These are phyloP conservation scores for Metellina segmentata DNA, from an alignment of 2,888 invertebrate genomes.

Conservation along the genomic window DNA sequence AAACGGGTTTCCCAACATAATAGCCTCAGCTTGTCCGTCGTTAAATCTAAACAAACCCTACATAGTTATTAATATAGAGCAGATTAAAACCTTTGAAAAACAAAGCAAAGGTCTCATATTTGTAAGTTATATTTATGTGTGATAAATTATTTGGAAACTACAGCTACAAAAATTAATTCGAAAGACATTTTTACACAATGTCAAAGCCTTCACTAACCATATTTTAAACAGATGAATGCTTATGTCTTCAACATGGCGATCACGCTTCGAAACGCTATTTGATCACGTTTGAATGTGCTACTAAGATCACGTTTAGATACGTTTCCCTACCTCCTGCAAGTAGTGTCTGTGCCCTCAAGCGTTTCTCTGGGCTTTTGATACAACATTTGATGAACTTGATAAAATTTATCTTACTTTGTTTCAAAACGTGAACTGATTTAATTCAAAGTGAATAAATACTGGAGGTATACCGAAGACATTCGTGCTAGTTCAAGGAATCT, in stretches of 20 bases:
- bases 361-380: neutral
- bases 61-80: too few species aligned
- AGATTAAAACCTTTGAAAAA: too few species aligned
- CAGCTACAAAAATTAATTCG: too few species aligned
- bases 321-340: conserved; percentile 7
- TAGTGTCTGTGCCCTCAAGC: conserved; percentile 17
- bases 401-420: conserved; percentile 8
- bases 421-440: conserved; percentile 7
- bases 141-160: too few species aligned
- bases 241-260: conserved; percentile 17
- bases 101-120: too few species aligned
- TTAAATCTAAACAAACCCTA: too few species aligned
- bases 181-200: neutral
- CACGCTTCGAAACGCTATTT: conserved; percentile 34
- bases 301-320: conserved; percentile 24
- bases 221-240: neutral
- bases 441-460: neutral
- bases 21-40: too few species aligned
- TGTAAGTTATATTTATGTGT: too few species aligned
- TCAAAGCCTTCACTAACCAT: neutral
- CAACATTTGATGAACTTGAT: conserved; percentile 26
- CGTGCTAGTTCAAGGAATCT: neutral
- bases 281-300: conserved; percentile 43
- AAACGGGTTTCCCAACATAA: too few species aligned
- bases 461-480: neutral